Conservation (phyloP, 2,113 vertebrate genomes). For the Rhinogobius similis region DNA sequence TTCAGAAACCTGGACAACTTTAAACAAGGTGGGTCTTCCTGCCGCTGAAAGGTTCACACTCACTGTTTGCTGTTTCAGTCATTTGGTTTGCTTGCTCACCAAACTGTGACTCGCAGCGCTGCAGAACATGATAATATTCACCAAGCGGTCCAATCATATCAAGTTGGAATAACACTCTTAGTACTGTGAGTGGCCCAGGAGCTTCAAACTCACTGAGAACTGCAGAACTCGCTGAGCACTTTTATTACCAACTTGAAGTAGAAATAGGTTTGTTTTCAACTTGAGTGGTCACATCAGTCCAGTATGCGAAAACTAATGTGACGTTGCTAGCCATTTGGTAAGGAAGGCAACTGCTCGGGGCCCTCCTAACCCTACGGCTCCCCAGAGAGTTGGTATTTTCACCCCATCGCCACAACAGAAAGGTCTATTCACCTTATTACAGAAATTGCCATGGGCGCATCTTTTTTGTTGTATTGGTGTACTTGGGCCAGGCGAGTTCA, state of each 20-base stretch:
- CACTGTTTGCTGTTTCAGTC: background rate
- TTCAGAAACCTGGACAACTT: constrained; percentile 96
- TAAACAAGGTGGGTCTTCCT: constrained; percentile 87
- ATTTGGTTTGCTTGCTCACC: background rate
- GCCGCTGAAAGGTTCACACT: background rate
- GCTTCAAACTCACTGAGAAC: background rate
- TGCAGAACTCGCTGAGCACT: background rate
- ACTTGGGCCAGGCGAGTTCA: too few species aligned
- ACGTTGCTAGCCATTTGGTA: too few species aligned
- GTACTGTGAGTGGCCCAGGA: background rate
- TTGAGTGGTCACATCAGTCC: background rate
- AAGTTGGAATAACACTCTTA: background rate
- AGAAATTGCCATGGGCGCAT: too few species aligned
- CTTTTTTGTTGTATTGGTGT: too few species aligned
- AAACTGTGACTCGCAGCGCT: background rate
- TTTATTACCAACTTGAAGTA: background rate
- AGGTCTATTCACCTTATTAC: too few species aligned
- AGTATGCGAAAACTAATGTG: too few species aligned
- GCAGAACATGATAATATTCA: constrained; percentile 6
- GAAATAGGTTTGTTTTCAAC: background rate
- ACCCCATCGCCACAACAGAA: too few species aligned
- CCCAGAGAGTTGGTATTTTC: too few species aligned
- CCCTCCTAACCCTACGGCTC: too few species aligned
- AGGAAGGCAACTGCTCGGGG: too few species aligned
- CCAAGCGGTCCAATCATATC: background rate